phyloP scores from a whole-genome alignment of 1,140 invertebrate species.

The Acromyrmex charruanus region DNA sequence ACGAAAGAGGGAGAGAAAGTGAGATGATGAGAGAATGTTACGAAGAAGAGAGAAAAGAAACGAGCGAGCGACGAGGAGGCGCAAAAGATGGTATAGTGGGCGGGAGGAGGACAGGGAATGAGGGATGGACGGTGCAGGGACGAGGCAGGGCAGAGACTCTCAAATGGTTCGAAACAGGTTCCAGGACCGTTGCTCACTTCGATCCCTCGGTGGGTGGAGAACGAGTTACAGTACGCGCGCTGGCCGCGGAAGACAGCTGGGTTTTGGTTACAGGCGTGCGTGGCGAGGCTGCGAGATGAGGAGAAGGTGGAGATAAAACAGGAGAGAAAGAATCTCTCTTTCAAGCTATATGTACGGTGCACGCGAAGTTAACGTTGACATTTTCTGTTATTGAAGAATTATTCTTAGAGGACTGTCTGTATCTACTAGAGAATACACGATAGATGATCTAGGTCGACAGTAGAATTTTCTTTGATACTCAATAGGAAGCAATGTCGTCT shows the following conservation, averaged over 20 bases:
- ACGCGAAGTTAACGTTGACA: background rate
- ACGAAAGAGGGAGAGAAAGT: conserved; percentile 45
- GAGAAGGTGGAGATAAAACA: conserved; percentile 52
- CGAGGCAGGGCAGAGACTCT: conserved; percentile 79
- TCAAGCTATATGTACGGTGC: background rate
- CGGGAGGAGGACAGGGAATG: conserved; percentile 54
- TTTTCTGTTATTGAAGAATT: conserved; percentile 7
- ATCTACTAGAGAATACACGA: background rate
- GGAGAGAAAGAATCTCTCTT: conserved; percentile 27
- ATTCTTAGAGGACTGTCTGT: background rate
- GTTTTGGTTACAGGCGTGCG: conserved; percentile 78
- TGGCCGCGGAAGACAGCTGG: conserved; percentile 81
- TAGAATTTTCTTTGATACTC: background rate
- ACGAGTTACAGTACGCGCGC: conserved; percentile 79
- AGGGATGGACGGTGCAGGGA: conserved; percentile 68
- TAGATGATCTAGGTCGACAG: background rate
- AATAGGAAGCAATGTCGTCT: background rate
- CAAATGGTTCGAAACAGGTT: conserved; percentile 82
- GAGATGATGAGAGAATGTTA: conserved; percentile 51
- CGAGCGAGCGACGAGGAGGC: conserved; percentile 45
- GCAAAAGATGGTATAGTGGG: conserved; percentile 27
- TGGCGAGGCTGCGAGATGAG: conserved; percentile 78
- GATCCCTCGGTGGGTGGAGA: conserved; percentile 81
- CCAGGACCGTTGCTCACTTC: conserved; percentile 79
- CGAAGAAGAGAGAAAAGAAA: conserved; percentile 55